Evolutionary conservation across 2,888 invertebrate genomes (phyloP), one percentile per base, ranked within the genome.

Genomic region (Hymenopus coronatus): DNA sequence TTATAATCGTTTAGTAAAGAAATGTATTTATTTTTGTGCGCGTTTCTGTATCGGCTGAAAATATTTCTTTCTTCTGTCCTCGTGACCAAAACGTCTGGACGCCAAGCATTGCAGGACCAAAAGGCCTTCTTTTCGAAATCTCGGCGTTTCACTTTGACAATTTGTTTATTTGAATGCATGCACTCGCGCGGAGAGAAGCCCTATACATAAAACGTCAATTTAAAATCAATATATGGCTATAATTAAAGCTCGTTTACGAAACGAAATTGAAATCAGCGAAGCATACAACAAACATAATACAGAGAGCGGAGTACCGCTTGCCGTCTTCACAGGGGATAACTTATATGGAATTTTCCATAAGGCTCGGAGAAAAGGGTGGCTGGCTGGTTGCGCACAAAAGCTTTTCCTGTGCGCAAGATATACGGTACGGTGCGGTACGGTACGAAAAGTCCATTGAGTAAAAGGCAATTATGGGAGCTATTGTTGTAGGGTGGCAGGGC

Each of bases 391-490:
- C 87, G 82, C 87, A 87, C 87, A 87, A 87, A 82, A 87, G 87
- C 87, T 87, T 87, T 87, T 87, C 87, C 87, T 87, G 87, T 87
- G 87, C 87, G 12, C 87, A 82, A 87, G 87, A 87, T 87, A 87
- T 87, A 87, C 87, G 87, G 83, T 81, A 70, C 88, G 88, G 85
- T 88, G 85, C 88, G 89, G 54, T 70, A 70, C 54, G 54, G 84
- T 87, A 89, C 87, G 89, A 90, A 89, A 89, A 90, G 90, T 90
- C 89, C 89, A 90, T 90, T 89, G 90, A 90, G 89, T 89, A 90
- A 90, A 90, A 90, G 90, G 89, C 90, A 90, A 89, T 90, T 89
- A 90, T 89, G 90, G 89, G 82, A 81, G 54, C 90, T 89, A 90
- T 90, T 90, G 89, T 90, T 89, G 89, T 90, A 90, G 30, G 89